Base-by-base conservation (phyloP, 2,888 invertebrate species). In the Troilus luridus region DNA sequence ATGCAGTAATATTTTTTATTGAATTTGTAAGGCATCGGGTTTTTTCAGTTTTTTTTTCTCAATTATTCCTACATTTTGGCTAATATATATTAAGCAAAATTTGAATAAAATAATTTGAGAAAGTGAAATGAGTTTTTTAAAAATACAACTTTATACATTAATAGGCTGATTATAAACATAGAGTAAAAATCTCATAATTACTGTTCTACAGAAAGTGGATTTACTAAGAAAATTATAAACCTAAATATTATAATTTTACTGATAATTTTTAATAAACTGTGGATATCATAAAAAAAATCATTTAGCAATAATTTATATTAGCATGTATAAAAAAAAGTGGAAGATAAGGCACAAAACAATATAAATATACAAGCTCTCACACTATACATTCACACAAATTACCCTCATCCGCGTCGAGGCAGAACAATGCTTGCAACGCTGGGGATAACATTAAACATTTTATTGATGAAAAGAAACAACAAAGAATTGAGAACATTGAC, bases 371-470 rank as follows among this genome's bases (percentile, higher is more conserved):
- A 85, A 85, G 85, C 85, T 56, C 85, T 56, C 85, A 56, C 56
- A 85, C 54, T 85, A n/a, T 54, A 85, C 85, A 85, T 85, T 85
- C 85, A 85, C 58, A 88, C 88, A 88, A 24, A 59, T 88, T 88
- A 88, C 88, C 59, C 27, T 88, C 58, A 88, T 85, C 88, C 60
- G 27, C 19, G 88, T 60, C 7, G 62, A 88, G 60, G 88, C 19
- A 88, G 62, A 88, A 60, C 59, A 56, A 58, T 58, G 88, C 59
- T 88, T 27, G 27, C 59, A 88, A 62, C 60, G 62, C 88, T 88
- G 88, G 62, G 88, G 88, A 88, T 59, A 88, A 88, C 58, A 88
- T 88, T 88, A 88, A 88, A 88, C 88, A 88, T 88, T 88, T 88
- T 60, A 88, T 88, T 62, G 85, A 85, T 85, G 56, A 85, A 85